These are phyloP conservation scores for Fragum fragum DNA, from an alignment of 2,888 invertebrate species.

Conservation along the genomic window DNA sequence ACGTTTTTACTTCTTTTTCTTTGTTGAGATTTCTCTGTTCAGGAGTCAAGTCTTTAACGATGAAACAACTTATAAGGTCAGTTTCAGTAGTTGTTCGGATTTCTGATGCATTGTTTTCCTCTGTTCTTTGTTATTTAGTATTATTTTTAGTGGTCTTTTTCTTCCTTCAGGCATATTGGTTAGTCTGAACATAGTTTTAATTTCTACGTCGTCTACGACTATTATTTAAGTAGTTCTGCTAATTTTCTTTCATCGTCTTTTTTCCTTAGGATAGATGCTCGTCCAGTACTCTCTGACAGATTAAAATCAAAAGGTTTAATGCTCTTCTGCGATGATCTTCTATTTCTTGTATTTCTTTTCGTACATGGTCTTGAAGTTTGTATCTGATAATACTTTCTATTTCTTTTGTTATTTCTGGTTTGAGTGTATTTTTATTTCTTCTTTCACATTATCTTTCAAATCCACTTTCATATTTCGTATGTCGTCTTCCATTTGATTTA, in stretches of 20 bases:
- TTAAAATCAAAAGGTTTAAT: background rate
- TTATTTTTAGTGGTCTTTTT: background rate
- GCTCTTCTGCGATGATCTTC: background rate
- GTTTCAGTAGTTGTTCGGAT: background rate
- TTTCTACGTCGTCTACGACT: background rate
- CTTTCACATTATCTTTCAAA: background rate
- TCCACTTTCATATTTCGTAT: background rate
- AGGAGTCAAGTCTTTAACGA: constrained; percentile 4
- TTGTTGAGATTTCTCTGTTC: background rate
- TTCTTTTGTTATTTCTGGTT: background rate
- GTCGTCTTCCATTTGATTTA: background rate
- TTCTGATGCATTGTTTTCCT: background rate
- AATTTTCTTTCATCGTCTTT: background rate
- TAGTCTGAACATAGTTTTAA: background rate
- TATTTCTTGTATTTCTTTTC: background rate
- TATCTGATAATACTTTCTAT: background rate
- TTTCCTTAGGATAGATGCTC: background rate
- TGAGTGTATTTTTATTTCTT: background rate
- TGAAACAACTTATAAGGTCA: background rate
- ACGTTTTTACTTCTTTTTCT: background rate
- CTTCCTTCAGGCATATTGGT: background rate
- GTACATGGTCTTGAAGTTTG: background rate
- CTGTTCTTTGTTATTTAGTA: background rate
- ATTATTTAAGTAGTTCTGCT: background rate
- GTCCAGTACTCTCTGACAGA: background rate